Base-by-base conservation (phyloP, 2,888 invertebrate genomes). In the Anodontia alba region DNA sequence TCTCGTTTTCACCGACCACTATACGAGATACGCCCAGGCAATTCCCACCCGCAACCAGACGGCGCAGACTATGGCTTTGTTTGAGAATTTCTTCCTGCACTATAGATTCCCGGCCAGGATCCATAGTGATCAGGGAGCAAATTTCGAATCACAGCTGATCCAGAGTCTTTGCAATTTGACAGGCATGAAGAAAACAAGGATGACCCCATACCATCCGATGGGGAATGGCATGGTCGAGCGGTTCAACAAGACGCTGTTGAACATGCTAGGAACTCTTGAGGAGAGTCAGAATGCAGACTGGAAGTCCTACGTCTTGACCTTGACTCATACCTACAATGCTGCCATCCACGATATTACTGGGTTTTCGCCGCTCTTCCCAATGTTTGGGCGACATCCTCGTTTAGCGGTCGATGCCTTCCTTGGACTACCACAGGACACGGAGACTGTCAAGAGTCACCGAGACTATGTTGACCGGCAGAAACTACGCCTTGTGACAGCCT, bases 81-180 rank as follows among this genome's bases (percentile, higher is more conserved):
- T 29, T 38, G 54, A 72, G 33, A 49, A 72, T n/a, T 51, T 72
- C 36, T 49, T 72, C 15, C n/a, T 57, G 17, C 72, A 72, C 36
- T 72, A 72, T 38, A 36, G 72, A 29, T 51, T 72, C 49, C 72
- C 72, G 46, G 57, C 42, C 15, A 49, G 26, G 36, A 38, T 76
- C n/a, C 76, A 76, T 38, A 49, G 49, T 36, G 76, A 54, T 49
- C 68, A 76, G 46, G 68, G 76, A 26, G 49, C 36, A 15, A 66
- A 75, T 23, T 75, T 75, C 43, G 75, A 75, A 68, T 62, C 42
- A 43, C 43, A 69, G 46, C 1, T 76, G 38, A 49, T 76, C 17
- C 38, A 67, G 42, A 43, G 67, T 29, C 36, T 68, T 12, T 76
- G 76, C 33, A 36, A 33, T 12, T n/a, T 54, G 26, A 36, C 68